Conservation (phyloP, 2,888 invertebrate genomes). For the Sinodicranocentrus sp. region DNA sequence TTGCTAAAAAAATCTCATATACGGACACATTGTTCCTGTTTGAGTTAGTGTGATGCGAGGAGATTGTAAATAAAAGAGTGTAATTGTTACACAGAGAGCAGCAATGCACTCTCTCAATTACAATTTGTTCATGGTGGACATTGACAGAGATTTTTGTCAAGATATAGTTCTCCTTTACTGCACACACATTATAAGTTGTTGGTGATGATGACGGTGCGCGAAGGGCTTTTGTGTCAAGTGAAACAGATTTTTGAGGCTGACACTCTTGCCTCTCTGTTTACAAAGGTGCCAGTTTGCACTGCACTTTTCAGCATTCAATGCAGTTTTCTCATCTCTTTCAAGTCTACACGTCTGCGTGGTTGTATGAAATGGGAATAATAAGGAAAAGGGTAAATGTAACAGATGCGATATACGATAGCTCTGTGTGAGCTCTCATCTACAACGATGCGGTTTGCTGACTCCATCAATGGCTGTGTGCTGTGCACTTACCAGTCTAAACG, state of each 20-base stretch:
- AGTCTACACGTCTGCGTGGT: slow-evolving; percentile 2
- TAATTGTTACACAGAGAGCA: neutral
- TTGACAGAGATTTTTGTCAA: too few relatives aligned
- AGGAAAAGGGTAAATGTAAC: slow-evolving; percentile 29
- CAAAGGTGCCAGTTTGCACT: slow-evolving; percentile 1
- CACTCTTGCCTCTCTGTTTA: neutral
- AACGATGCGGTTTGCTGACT: slow-evolving; percentile 22
- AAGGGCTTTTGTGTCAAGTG: too few relatives aligned
- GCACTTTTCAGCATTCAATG: neutral
- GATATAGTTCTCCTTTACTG: too few relatives aligned
- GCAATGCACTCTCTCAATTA: too few relatives aligned
- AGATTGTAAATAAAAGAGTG: slow-evolving; percentile 6
- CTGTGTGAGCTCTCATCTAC: neutral
- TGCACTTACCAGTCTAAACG: neutral
- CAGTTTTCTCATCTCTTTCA: slow-evolving; percentile 9
- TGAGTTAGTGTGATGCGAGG: neutral
- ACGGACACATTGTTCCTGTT: slow-evolving; percentile 2
- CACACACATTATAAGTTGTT: too few relatives aligned
- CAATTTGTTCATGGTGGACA: too few relatives aligned
- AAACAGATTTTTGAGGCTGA: slow-evolving; percentile 5
- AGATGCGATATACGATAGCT: slow-evolving; percentile 21
- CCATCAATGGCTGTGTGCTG: slow-evolving; percentile 5
- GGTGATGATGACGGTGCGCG: too few relatives aligned
- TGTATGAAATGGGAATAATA: slow-evolving; percentile 8
- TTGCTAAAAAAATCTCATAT: neutral